Evolutionary conservation across 2,113 vertebrate genomes (phyloP).

Genomic region (Barnardius zonarius): DNA sequence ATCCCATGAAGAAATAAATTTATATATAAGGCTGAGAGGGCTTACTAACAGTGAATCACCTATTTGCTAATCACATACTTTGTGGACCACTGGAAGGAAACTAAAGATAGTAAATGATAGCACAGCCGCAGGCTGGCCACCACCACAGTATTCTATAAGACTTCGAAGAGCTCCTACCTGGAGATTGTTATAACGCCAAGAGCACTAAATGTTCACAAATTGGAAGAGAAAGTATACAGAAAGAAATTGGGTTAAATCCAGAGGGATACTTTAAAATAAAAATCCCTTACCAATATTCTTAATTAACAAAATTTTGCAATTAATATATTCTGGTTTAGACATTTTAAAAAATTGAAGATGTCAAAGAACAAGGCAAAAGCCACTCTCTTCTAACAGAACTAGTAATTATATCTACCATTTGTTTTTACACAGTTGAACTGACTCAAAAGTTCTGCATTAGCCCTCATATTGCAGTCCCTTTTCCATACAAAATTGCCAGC

Average conservation of each 20-base stretch:
- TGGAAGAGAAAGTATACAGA: not conserved
- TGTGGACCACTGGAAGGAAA: not conserved
- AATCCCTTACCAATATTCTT: not conserved
- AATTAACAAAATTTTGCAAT: not conserved
- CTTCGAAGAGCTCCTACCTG: not conserved
- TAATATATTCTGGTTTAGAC: not conserved
- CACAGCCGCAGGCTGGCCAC: not conserved
- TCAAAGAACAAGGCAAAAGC: not conserved
- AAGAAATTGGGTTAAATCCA: not conserved
- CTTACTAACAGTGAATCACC: not conserved
- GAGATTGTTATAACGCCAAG: not conserved
- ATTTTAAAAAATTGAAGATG: not conserved
- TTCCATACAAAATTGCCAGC: constrained; percentile 17
- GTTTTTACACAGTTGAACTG: constrained; percentile 1
- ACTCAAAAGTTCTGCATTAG: constrained; percentile 37
- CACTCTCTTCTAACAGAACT: not conserved
- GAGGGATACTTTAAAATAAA: not conserved
- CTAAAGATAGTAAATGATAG: not conserved
- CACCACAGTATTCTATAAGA: not conserved
- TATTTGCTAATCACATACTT: not conserved
- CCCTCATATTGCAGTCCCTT: not conserved
- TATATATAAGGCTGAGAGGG: not conserved
- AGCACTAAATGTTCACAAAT: not conserved
- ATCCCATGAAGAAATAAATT: not conserved
- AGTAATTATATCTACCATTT: not conserved